These are phyloP conservation scores for Papilio elwesi DNA, from an alignment of 2,888 invertebrate genomes.

Conservation along the genomic window DNA sequence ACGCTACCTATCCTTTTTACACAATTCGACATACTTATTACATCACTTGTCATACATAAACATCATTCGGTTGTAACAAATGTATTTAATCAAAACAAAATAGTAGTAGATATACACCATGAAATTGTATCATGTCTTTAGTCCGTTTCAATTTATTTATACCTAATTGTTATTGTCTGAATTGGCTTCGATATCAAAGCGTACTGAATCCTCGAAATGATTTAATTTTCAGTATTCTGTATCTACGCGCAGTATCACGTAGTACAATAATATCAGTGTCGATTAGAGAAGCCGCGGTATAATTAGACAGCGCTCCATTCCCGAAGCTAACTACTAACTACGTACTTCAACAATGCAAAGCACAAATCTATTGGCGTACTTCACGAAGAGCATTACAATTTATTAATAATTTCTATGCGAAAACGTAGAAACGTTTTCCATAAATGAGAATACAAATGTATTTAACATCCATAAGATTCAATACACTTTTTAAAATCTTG, in stretches of 20 bases:
- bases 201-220: background rate
- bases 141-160: too few relatives aligned
- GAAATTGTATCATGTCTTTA: too few relatives aligned
- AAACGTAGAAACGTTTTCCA: background rate
- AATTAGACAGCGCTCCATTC: slow-evolving; percentile 10
- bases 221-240: slow-evolving; percentile 8
- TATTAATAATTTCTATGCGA: background rate
- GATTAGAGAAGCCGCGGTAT: background rate
- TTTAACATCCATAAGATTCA: too few relatives aligned
- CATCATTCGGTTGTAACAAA: too few relatives aligned
- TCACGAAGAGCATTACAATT: background rate
- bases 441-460: too few relatives aligned
- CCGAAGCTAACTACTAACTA: slow-evolving; percentile 9
- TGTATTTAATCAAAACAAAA: too few relatives aligned
- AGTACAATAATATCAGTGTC: slow-evolving; percentile 10
- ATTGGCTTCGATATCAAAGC: too few relatives aligned
- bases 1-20: too few relatives aligned
- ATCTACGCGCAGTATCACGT: slow-evolving; percentile 3
- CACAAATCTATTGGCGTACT: background rate
- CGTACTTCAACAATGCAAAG: slow-evolving; percentile 15
- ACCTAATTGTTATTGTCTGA: too few relatives aligned
- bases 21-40: too few relatives aligned
- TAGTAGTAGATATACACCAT: too few relatives aligned
- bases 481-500: background rate
- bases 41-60: too few relatives aligned